phyloP scores from a whole-genome alignment of 2,888 invertebrate genomes.

The Tineola bisselliella region DNA sequence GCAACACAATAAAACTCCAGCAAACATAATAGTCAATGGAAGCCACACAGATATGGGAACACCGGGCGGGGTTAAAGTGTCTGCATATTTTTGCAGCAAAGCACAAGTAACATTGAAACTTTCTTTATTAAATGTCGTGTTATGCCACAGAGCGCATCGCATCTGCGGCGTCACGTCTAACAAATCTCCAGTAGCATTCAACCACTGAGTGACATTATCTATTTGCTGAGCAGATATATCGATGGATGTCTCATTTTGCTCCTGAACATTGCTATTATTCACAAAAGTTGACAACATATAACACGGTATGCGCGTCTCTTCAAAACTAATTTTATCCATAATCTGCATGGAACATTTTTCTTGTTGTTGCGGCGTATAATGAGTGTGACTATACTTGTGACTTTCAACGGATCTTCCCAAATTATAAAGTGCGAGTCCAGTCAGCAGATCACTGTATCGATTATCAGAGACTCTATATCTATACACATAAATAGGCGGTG shows the following conservation, averaged over 20 bases:
- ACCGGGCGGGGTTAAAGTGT: not conserved
- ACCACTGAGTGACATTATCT: constrained; percentile 22
- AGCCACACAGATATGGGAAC: constrained; percentile 7
- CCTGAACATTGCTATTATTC: not conserved
- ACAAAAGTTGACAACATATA: not conserved
- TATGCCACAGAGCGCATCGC: not conserved
- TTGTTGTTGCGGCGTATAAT: not conserved
- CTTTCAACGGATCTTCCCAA: constrained; percentile 38
- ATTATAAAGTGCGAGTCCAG: constrained; percentile 55
- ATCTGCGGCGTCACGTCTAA: not conserved
- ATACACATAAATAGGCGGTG: constrained; percentile 50
- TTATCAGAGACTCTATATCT: constrained; percentile 42
- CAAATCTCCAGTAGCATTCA: not conserved
- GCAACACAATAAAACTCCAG: constrained; percentile 32
- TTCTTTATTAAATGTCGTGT: not conserved
- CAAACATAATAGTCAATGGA: not conserved
- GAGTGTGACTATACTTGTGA: not conserved
- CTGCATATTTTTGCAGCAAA: constrained; percentile 5
- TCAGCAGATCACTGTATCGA: constrained; percentile 41
- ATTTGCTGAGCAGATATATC: not conserved
- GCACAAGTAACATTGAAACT: not conserved
- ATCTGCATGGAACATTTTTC: constrained; percentile 8
- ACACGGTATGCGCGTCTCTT: constrained; percentile 3
- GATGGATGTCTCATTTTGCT: not conserved
- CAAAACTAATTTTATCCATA: not conserved